These are phyloP conservation scores for Mustelus asterias DNA, from an alignment of 2,113 vertebrate species.

Conservation along the genomic window DNA sequence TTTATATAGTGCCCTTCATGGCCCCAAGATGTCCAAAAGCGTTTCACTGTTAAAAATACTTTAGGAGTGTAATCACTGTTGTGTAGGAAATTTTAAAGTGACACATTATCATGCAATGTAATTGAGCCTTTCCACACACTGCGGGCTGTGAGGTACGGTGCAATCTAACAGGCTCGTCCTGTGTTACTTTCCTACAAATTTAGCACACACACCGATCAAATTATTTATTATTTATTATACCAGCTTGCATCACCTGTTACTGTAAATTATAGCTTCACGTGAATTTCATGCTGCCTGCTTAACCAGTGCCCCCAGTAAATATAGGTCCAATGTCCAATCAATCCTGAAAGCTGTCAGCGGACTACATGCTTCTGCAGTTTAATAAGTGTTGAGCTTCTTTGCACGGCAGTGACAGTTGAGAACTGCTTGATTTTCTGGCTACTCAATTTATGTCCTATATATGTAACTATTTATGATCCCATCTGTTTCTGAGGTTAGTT, in stretches of 20 bases:
- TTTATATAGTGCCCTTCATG: neutral
- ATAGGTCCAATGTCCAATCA: neutral
- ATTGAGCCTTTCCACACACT: neutral
- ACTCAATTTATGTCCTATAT: neutral
- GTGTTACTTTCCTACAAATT: neutral
- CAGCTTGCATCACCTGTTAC: constrained; percentile 29
- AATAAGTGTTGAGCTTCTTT: neutral
- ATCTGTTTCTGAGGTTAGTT: constrained; percentile 28
- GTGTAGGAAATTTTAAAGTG: neutral
- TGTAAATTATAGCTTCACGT: constrained; percentile 28
- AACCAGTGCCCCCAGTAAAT: constrained; percentile 11
- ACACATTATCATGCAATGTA: neutral
- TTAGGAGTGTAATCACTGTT: neutral
- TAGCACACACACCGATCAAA: neutral
- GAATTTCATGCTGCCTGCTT: constrained; percentile 7
- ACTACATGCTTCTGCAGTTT: constrained; percentile 12
- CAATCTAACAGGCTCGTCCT: neutral
- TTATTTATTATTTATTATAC: constrained; percentile 33
- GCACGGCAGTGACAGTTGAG: constrained; percentile 18
- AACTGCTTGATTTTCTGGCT: neutral
- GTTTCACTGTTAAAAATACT: neutral
- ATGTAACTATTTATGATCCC: constrained; percentile 24
- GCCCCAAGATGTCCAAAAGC: neutral
- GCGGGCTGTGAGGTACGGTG: neutral
- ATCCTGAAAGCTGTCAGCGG: constrained; percentile 33